phyloP scores from a whole-genome alignment of 2,888 invertebrate genomes.

The Habrosyne pyritoides region DNA sequence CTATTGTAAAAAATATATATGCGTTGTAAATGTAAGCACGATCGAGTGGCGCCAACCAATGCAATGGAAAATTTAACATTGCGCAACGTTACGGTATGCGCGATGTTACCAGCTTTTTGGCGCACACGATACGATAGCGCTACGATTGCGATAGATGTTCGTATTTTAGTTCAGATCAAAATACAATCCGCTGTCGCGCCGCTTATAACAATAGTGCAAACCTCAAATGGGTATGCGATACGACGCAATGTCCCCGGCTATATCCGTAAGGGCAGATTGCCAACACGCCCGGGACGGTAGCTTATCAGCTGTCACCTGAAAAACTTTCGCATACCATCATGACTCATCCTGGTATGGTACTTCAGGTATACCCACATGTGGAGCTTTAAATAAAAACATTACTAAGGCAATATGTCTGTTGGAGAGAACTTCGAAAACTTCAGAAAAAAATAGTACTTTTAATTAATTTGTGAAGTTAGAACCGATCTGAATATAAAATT shows the following conservation, averaged over 20 bases:
- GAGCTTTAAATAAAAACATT: constrained; percentile 7
- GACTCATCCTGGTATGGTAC: constrained; percentile 45
- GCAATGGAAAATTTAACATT: too few relatives aligned
- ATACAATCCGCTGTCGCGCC: constrained; percentile 23
- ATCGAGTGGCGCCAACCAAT: too few relatives aligned
- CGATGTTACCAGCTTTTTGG: too few relatives aligned
- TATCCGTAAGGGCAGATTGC: constrained; percentile 76
- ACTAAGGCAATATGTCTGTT: not conserved
- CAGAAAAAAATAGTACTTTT: too few relatives aligned
- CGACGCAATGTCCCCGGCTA: constrained; percentile 63
- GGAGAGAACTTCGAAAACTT: not conserved
- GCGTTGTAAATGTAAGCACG: too few relatives aligned
- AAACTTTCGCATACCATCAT: constrained; percentile 36
- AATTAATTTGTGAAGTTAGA: too few relatives aligned
- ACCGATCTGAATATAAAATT: too few relatives aligned
- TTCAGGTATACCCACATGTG: constrained; percentile 29
- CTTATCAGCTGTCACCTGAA: constrained; percentile 71
- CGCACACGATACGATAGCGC: too few relatives aligned
- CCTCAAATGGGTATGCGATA: constrained; percentile 44
- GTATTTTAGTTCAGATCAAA: too few relatives aligned
- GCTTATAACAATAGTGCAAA: constrained; percentile 26
- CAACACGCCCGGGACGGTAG: constrained; percentile 57
- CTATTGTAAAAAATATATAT: too few relatives aligned
- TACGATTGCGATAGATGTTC: too few relatives aligned
- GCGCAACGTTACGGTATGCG: too few relatives aligned